Evolutionary conservation across 2,888 invertebrate genomes (phyloP), one percentile per base, ranked within the genome.

Genomic region (Abrostola tripartita): DNA sequence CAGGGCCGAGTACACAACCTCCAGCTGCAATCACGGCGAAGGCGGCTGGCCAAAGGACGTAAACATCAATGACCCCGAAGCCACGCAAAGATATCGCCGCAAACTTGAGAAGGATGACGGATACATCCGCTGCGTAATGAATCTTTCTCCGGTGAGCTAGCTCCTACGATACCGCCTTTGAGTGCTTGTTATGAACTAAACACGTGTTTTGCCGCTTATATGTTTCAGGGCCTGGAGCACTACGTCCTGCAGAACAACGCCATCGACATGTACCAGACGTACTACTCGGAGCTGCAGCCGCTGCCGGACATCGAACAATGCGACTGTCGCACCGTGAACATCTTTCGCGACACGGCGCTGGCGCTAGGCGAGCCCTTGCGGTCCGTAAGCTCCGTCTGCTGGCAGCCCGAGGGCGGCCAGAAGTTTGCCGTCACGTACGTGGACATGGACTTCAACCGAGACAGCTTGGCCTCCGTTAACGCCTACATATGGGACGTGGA

Each of bases 171-270:
- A 24, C 24, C 24, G 24, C 24, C 24, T 24, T 24, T 24, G 24
- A 2, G 1, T 24, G 1, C 4, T 24, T 24, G 24, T 24, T 24
- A 24, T 24, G 4, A 24, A 24, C 24, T 24, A 24, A 24, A 24
- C 1, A 24, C 24, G 4, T 4, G 24, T 24, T 24, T 24, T 24
- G 1, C 24, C 24, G 1, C 24, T n/a, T 42, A 6, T 9, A 35
- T 53, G 24, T 73, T 72, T 44, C 14, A 73, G 73, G 61, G 41
- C 0, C 10, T 97, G 96, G 98, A 98, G 83, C 97, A 97, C 85
- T 97, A 96, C 84, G 96, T 98, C 59, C 93, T 96, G 68, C 98
- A 99, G 92, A 99, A 99, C 91, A 98, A 98, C 90, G 97, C 98
- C 0, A 96, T 98, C 54, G 97, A 99, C 87, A 98, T 99, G 85